Conservation (phyloP, 2,888 invertebrate species). For the Schizaphis graminum region DNA sequence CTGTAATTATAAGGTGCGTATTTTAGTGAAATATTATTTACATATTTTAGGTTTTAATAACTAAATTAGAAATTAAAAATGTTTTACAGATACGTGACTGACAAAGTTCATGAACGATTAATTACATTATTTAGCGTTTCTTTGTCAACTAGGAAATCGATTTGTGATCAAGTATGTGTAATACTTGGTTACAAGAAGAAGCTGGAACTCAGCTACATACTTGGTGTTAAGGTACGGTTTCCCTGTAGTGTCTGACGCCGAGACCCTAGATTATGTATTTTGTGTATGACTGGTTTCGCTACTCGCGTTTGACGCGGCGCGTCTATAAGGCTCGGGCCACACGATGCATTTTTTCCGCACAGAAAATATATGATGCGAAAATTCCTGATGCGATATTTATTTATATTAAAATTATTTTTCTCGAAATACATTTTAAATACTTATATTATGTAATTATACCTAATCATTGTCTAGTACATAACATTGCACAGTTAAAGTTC, state of each 20-base stretch:
- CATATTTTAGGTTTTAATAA: too few relatives aligned
- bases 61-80: not conserved
- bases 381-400: not conserved
- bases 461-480: not conserved
- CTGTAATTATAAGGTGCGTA: too few relatives aligned
- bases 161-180: not conserved
- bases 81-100: conserved; percentile 8
- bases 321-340: not conserved
- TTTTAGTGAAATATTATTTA: too few relatives aligned
- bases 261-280: too few relatives aligned
- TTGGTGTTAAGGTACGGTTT: too few relatives aligned
- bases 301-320: too few relatives aligned
- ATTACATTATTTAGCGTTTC: not conserved
- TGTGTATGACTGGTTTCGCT: too few relatives aligned
- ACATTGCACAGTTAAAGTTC: not conserved
- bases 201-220: too few relatives aligned
- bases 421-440: not conserved
- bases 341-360: not conserved
- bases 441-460: too few relatives aligned
- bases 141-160: not conserved
- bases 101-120: conserved; percentile 4
- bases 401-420: not conserved
- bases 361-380: not conserved
- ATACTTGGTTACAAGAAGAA: too few relatives aligned
- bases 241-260: too few relatives aligned